These are phyloP conservation scores for Syngnathus typhle DNA, from an alignment of 2,113 vertebrate species.

Conservation along the genomic window DNA sequence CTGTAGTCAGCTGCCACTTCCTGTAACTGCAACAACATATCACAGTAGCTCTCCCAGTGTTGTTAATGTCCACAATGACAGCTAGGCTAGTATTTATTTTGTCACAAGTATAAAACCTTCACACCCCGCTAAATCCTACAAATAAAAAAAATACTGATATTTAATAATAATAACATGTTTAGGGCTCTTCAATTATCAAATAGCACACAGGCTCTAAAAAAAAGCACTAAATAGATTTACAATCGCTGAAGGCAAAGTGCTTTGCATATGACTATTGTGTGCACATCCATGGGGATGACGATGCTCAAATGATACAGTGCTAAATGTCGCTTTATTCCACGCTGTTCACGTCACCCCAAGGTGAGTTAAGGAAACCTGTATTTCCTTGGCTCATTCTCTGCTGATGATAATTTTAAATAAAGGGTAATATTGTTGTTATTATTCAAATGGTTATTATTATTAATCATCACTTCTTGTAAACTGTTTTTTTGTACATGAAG, in stretches of 20 bases:
- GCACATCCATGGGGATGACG: too few species aligned
- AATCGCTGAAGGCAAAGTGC: too few species aligned
- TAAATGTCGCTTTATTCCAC: neutral
- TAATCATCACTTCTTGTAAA: neutral
- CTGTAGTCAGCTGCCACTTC: conserved; percentile 12
- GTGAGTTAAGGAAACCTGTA: neutral
- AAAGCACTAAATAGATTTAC: too few species aligned
- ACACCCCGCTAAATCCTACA: neutral
- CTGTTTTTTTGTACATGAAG: conserved; percentile 32
- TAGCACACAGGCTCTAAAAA: too few species aligned
- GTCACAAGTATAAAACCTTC: conserved; percentile 17
- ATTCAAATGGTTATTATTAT: neutral
- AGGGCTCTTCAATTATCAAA: too few species aligned
- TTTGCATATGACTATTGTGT: too few species aligned
- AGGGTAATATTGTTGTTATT: neutral
- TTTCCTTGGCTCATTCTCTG: neutral
- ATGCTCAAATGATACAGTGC: too few species aligned
- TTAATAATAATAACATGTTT: too few species aligned
- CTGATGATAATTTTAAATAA: too few species aligned
- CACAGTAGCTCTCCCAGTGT: conserved; percentile 24
- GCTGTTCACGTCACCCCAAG: neutral
- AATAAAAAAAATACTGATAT: neutral
- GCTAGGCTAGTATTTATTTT: too few species aligned
- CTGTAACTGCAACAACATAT: conserved; percentile 3
- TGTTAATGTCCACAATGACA: too few species aligned